Evolutionary conservation across 2,888 invertebrate genomes (phyloP).

Genomic region (Andrena bicolor): DNA sequence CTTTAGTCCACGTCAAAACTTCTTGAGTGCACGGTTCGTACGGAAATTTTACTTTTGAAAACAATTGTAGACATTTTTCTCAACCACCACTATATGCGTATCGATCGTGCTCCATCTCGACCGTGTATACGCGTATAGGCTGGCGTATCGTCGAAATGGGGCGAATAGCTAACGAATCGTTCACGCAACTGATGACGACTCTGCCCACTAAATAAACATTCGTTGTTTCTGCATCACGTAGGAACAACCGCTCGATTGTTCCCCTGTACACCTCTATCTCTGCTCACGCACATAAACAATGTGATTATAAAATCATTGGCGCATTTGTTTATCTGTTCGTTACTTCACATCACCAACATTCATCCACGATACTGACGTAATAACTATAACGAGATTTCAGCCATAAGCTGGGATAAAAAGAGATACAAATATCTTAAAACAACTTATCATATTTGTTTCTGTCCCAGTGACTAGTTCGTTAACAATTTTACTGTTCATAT

Average conservation of each 20-base stretch:
- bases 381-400: no score
- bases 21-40: no score
- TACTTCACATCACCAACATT: slow-evolving; percentile 10
- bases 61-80: not conserved
- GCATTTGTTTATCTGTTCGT: not conserved
- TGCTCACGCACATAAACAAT: slow-evolving; percentile 4
- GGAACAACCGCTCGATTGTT: slow-evolving; percentile 37
- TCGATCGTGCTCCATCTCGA: slow-evolving; percentile 17
- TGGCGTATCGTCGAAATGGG: slow-evolving; percentile 28
- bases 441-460: no score
- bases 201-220: slow-evolving; percentile 61
- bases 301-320: slow-evolving; percentile 17
- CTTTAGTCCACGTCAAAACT: no score
- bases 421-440: no score
- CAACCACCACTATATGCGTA: not conserved
- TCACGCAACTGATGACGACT: slow-evolving; percentile 58
- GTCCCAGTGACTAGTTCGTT: no score
- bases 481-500: no score
- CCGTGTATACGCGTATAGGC: not conserved
- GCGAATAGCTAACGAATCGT: slow-evolving; percentile 64
- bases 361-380: not conserved
- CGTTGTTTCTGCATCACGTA: slow-evolving; percentile 56
- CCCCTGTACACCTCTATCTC: not conserved
- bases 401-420: no score
- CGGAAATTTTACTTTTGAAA: not conserved